These are phyloP conservation scores for Anhinga rufa DNA, from an alignment of 2,113 vertebrate genomes.

Conservation along the genomic window DNA sequence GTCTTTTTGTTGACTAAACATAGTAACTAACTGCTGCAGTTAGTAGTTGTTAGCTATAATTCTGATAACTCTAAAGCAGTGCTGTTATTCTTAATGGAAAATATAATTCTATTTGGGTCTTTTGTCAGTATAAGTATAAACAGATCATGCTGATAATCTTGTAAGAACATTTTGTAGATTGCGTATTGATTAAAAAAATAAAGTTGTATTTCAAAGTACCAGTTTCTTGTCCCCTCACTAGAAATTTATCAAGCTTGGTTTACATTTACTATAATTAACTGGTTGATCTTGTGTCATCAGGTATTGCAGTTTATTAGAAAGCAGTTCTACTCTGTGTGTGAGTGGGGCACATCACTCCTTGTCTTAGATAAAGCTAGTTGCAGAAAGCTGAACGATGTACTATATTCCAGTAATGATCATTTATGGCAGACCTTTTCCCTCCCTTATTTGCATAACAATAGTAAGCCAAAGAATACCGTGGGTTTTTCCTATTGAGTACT, in stretches of 20 bases:
- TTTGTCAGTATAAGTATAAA: slow-evolving; percentile 47
- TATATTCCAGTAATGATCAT: not conserved
- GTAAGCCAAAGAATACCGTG: not conserved
- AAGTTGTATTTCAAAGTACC: slow-evolving; percentile 69
- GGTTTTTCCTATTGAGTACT: not conserved
- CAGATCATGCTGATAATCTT: slow-evolving; percentile 59
- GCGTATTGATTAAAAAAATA: slow-evolving; percentile 75
- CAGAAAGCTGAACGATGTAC: not conserved
- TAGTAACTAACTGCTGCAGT: slow-evolving; percentile 13
- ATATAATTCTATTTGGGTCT: slow-evolving; percentile 50
- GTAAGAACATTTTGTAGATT: slow-evolving; percentile 74
- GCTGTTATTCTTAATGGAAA: slow-evolving; percentile 55
- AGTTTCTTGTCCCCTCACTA: not conserved
- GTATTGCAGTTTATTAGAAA: not conserved
- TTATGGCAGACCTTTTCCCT: not conserved
- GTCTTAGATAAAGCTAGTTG: not conserved
- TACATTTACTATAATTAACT: not conserved
- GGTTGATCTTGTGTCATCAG: not conserved
- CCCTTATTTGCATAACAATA: not conserved
- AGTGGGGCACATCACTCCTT: not conserved
- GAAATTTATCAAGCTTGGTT: not conserved
- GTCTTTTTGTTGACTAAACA: not conserved
- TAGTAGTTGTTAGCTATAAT: slow-evolving; percentile 11
- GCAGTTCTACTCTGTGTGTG: not conserved
- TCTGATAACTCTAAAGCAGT: slow-evolving; percentile 45